Percentiles rank a stretch among this genome's conserved stretches.
Conservation (phyloP, 2,797 vertebrate species). For the Rallus crepitans region DNA sequence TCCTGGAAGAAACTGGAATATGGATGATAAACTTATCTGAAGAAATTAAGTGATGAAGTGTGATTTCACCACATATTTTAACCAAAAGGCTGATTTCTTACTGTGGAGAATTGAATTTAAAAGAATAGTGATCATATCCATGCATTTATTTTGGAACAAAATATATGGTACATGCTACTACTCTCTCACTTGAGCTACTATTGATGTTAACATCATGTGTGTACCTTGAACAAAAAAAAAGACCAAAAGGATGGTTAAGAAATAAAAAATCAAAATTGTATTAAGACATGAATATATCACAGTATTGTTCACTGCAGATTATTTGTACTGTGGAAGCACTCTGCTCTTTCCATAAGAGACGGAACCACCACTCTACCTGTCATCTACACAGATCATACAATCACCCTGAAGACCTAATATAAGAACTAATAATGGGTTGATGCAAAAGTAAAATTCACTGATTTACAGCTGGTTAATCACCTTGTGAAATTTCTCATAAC, state of each 20-base stretch:
- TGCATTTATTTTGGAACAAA: background rate
- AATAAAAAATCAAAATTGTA: background rate
- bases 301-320: background rate
- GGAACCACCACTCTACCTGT: background rate
- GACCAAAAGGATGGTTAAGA: background rate
- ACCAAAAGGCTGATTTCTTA: background rate
- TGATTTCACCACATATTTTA: background rate
- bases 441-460: background rate
- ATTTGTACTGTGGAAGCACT: background rate
- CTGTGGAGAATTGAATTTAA: background rate
- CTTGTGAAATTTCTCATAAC: background rate
- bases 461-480: background rate
- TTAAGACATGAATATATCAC: background rate
- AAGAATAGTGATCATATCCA: background rate
- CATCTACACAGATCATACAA: background rate
- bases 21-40: constrained; percentile 14
- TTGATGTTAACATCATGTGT: background rate
- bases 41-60: constrained; percentile 8
- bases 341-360: background rate
- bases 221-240: background rate
- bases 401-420: background rate
- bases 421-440: background rate
- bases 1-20: background rate
- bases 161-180: background rate
- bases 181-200: constrained; percentile 1